Conservation (phyloP, 2,797 vertebrate species). For the Macrochelys suwanniensis region DNA sequence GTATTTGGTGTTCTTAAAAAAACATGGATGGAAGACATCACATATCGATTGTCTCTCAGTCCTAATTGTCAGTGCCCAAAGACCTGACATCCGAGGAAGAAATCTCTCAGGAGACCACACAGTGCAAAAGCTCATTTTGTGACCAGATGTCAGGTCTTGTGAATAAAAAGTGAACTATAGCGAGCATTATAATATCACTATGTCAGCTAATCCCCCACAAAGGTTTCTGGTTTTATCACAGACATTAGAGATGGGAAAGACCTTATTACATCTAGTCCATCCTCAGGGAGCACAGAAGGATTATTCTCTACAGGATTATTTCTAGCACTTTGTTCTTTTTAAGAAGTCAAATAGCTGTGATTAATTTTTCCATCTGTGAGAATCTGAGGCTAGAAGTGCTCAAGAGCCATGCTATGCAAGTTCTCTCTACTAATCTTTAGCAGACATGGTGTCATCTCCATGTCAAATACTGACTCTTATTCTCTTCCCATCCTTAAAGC, state of each 20-base stretch:
- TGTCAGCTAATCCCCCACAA: slow-evolving; percentile 41
- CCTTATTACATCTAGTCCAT: slow-evolving; percentile 15
- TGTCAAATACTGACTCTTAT: neutral
- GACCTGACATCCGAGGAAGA: slow-evolving; percentile 42
- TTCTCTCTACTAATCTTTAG: neutral
- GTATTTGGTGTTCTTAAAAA: neutral
- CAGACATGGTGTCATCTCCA: neutral
- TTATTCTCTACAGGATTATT: neutral
- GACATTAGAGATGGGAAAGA: slow-evolving; percentile 16
- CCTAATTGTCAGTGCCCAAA: neutral
- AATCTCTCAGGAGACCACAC: neutral
- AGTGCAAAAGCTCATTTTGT: slow-evolving; percentile 36
- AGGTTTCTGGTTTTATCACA: slow-evolving; percentile 48
- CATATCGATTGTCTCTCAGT: rapidly evolving
- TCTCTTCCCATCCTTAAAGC: neutral
- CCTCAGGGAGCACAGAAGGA: slow-evolving; percentile 22
- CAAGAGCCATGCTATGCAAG: neutral
- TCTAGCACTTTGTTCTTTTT: slow-evolving; percentile 27
- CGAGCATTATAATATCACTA: slow-evolving; percentile 30
- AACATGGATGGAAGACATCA: neutral
- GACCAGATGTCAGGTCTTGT: slow-evolving; percentile 33
- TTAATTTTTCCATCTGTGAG: neutral
- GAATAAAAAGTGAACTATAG: slow-evolving; percentile 49
- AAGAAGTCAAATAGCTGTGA: neutral
- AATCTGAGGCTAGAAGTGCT: neutral